These are phyloP conservation scores for Diabrotica undecimpunctata DNA, from an alignment of 1,140 invertebrate genomes.

Conservation along the genomic window DNA sequence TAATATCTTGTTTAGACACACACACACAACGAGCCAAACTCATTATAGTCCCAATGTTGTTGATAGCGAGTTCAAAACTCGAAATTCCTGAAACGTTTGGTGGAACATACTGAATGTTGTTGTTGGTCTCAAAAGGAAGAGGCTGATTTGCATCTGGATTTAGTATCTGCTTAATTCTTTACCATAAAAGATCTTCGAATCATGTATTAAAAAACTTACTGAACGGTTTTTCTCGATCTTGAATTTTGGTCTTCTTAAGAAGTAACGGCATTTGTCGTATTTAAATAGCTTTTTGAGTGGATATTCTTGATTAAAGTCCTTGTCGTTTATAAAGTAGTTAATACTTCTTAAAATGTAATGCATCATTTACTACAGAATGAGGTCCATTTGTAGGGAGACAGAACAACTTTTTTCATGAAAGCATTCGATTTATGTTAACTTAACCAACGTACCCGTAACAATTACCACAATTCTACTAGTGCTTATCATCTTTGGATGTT, in stretches of 20 bases:
- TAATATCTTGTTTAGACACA: slow-evolving; percentile 24
- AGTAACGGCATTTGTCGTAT: too few relatives aligned
- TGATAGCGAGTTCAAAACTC: slow-evolving; percentile 13
- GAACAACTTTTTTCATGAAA: too few relatives aligned
- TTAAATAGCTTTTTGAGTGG: too few relatives aligned
- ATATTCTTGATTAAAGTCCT: too few relatives aligned
- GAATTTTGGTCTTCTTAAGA: background rate
- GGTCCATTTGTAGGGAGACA: too few relatives aligned
- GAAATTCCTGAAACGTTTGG: slow-evolving; percentile 19
- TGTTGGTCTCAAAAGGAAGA: background rate
- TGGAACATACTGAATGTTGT: background rate
- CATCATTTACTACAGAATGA: too few relatives aligned
- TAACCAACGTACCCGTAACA: too few relatives aligned
- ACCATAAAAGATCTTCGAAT: background rate
- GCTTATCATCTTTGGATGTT: too few relatives aligned
- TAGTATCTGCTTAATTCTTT: background rate
- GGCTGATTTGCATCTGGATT: background rate
- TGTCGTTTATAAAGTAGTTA: too few relatives aligned
- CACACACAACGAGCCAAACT: slow-evolving; percentile 11
- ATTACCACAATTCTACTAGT: too few relatives aligned
- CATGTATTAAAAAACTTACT: background rate
- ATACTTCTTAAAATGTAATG: too few relatives aligned
- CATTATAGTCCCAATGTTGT: slow-evolving; percentile 1
- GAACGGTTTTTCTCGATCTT: background rate
- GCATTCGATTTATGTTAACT: too few relatives aligned